phyloP scores from a whole-genome alignment of 2,888 invertebrate species.

The Conomelus anceps region DNA sequence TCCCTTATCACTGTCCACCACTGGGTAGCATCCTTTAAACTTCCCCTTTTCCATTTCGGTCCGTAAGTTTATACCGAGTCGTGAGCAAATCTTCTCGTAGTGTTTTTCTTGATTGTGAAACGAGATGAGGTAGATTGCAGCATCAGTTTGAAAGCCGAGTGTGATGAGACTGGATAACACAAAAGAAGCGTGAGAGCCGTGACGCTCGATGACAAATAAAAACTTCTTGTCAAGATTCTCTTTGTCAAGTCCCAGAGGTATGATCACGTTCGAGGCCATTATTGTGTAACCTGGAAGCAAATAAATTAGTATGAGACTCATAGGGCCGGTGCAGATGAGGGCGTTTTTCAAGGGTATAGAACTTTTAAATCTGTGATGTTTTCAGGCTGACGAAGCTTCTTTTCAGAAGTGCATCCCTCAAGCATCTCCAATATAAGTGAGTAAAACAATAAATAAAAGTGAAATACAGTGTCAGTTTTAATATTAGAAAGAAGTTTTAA shows the following conservation, averaged over 20 bases:
- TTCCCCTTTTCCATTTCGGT: background rate
- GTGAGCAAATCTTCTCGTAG: background rate
- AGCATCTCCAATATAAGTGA: no score
- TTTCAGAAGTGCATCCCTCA: no score
- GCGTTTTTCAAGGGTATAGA: no score
- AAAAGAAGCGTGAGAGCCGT: background rate
- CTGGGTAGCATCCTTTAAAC: background rate
- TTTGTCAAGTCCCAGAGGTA: background rate
- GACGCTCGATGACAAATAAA: background rate
- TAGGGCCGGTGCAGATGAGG: no score
- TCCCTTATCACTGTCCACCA: background rate
- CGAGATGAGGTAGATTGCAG: background rate
- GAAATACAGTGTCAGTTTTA: no score
- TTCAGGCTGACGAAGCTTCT: no score
- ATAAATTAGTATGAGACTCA: no score
- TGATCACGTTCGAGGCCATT: background rate
- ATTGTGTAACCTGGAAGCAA: background rate
- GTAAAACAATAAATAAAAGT: no score
- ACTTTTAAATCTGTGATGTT: no score
- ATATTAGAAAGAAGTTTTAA: no score
- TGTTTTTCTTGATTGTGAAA: background rate
- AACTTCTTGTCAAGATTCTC: background rate
- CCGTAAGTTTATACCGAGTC: background rate
- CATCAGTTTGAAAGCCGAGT: background rate
- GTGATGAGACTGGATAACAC: background rate